Base-by-base conservation (phyloP, 2,888 invertebrate species). In the Dascillus cervinus region DNA sequence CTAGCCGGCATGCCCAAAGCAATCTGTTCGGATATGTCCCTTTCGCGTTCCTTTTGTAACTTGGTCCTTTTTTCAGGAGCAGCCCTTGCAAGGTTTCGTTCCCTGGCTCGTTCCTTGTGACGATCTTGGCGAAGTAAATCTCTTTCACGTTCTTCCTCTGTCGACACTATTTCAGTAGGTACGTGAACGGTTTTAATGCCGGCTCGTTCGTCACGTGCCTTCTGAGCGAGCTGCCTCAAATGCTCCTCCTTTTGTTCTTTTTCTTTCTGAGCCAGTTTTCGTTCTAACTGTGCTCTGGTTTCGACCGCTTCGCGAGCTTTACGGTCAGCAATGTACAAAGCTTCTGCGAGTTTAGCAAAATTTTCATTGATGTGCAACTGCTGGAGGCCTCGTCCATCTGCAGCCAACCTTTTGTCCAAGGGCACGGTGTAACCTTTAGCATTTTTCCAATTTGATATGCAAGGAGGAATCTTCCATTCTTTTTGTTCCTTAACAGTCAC, bases 381-480 rank as follows among this genome's bases (percentile, higher is more conserved):
- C 56, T 98, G 98, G 2, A 98, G 69, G 0, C 98, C 98, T 26
- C 98, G 73, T 0, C 98, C 98, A 66, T 98, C 98, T 0, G 98
- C 97, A 0, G 98, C 98, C 39, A 99, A 69, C 39, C 98, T 80
- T 66, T 98, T 98, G 66, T 98, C 97, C 46, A 98, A 66, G 0
- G 97, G 97, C 47, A 98, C 96, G 0, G 97, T 98, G 69, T 95
- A 95, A 51, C 89, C 81, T 64, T 95, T 96, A 3, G 96, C 90
- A 64, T 99, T 98, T 69, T 98, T 98, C 98, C 98, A 99, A 60
- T 98, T 98, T 0, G 91, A 92, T 43, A 99, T 96, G 53, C 97
- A 98, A 0, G 98, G 98, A 4, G 98, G 98, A 46, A 89, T 87
- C 67, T 97, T 97, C 98, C 98, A 98, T 62, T 98, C 98, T 39